Evolutionary conservation across 2,888 invertebrate genomes (phyloP), one percentile per base, ranked within the genome.

Genomic region (Anodontia alba): DNA sequence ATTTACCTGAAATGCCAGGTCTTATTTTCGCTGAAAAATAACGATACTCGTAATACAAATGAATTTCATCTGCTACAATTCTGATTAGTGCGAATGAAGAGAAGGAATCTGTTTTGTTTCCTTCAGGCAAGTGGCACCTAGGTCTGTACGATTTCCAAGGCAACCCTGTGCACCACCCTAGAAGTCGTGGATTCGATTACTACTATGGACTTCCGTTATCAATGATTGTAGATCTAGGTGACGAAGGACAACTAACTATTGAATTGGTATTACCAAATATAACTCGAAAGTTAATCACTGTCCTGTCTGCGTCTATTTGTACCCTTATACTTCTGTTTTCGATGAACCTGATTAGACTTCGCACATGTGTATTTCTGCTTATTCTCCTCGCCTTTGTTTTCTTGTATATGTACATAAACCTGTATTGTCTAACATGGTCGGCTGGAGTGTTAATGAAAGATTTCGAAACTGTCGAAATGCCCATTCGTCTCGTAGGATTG

Each of bases 101-200:
- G n/a, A n/a, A n/a, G n/a, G n/a, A n/a, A n/a, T n/a, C 38, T 38
- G 5, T 38, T 38, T 38, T 38, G 46, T 31, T 20, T 31, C 49
- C 79, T 80, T 76, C 92, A 88, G 95, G 95, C n/a, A 95, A 95
- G 90, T 95, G 95, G 95, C 95, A 95, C 89, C 87, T 95, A 75
- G 95, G 95, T 3, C 74, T 92, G 67, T 90, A 91, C 78, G 92
- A 94, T 23, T 71, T 67, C 7, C 78, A 76, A 31, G 89, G 90
- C 8, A 93, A 94, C 80, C 87, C 87, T 54, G 91, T 91, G 33
- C 91, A 91, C 69, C 94, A 94, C 80, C 95, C 95, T 0, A 69
- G 91, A 31, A 91, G 88, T 12, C 94, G 94, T 72, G 95, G 95
- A 33, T 95, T 95, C 87, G 93, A 95, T 83, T 90, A 91, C 68